Evolutionary conservation across 2,888 invertebrate species (phyloP), one percentile per base, ranked within the genome.

Genomic region (Himalopsyche japonica): DNA sequence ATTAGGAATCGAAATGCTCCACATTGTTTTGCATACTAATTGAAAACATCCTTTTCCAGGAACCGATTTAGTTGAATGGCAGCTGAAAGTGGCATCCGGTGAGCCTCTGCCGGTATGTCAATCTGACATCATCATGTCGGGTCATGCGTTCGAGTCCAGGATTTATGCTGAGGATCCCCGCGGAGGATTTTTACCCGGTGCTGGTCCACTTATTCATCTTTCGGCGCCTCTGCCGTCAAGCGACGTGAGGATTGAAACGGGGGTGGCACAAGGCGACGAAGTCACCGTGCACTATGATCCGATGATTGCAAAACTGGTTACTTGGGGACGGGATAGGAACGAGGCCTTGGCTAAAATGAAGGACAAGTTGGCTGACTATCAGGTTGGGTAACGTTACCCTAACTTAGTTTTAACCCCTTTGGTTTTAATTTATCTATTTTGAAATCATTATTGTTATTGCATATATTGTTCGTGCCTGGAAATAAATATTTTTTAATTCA

Each of bases 251-350:
- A 95, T 99, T 32, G 99, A 99, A 90, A 98, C 98, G 0, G 94
- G 97, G 4, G 97, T 97, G 0, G 91, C 95, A 0, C 94, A 97
- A 92, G 97, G 98, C 0, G 99, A 99, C 89, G 97, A 98, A 88
- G 99, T 99, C 0, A 98, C 99, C 0, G 97, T 99, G 0, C 97
- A 99, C 92, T 99, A 99, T 90, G 99, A 99, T 91, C 99, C 99
- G 0, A 99, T 99, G 99, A 99, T 99, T 88, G 99, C 99, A 0
- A 99, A 99, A 91, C 92, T 99, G 34, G 97, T 99, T 0, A 98
- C 98, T 3, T 99, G 98, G 98, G 98, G 97, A 6, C 94, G 95
- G 87, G 95, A 97, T 89, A 93, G 98, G 84, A 90, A 90, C 7
- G 95, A 96, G 88, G 98, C 98, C 0, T 92, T 99, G 0, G 94